phyloP scores from a whole-genome alignment of 2,113 vertebrate genomes.

The Raja brachyura region DNA sequence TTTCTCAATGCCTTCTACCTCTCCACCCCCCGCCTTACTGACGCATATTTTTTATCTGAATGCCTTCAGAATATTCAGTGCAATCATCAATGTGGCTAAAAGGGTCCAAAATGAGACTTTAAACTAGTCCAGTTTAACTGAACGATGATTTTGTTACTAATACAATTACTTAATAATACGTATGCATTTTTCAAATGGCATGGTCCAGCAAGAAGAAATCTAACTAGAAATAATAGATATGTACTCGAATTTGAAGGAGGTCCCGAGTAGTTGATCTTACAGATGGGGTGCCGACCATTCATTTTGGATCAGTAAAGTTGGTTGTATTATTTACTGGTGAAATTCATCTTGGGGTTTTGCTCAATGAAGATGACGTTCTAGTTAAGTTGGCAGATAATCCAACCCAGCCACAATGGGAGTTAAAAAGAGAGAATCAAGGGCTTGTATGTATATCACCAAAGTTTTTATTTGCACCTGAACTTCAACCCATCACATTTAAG shows the following conservation, averaged over 20 bases:
- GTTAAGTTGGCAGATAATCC: conserved; percentile 78
- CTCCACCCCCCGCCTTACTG: neutral
- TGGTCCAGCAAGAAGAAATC: neutral
- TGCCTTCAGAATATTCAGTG: neutral
- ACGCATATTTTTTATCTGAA: neutral
- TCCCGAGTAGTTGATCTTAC: no score
- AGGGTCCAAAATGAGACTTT: neutral
- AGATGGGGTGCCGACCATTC: no score
- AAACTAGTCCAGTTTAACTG: neutral
- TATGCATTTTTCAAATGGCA: neutral
- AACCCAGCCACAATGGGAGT: conserved; percentile 49
- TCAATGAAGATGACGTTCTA: conserved; percentile 98
- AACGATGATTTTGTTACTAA: neutral
- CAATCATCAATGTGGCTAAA: neutral
- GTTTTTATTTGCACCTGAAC: no score
- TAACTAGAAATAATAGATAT: neutral
- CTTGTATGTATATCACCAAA: no score
- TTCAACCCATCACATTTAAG: neutral
- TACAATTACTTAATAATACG: neutral
- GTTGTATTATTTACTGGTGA: no score
- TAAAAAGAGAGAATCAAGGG: no score
- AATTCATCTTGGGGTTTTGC: conserved; percentile 49
- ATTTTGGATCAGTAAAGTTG: no score
- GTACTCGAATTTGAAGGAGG: neutral
- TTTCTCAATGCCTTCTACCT: conserved; percentile 47